A percentile compares a stretch with the other conserved stretches of the same genome.
Evolutionary conservation across 2,888 invertebrate species (phyloP).

Genomic region (Eudiplozoon nipponicum): DNA sequence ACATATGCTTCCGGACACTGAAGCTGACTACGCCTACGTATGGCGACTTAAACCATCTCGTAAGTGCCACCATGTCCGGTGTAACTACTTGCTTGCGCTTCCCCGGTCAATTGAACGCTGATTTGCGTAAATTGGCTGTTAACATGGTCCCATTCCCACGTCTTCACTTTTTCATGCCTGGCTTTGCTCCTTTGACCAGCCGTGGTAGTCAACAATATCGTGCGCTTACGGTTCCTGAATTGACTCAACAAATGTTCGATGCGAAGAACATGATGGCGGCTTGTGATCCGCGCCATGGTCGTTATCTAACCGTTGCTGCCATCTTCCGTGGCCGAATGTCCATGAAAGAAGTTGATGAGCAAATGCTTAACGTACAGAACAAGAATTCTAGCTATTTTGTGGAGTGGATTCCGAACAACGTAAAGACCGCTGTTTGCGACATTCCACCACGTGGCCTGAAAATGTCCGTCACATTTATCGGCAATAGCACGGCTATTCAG

Average conservation of each 20-base stretch:
- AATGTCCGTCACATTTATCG: slow-evolving; percentile 56
- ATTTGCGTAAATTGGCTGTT: slow-evolving; percentile 15
- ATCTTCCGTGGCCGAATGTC: slow-evolving; percentile 60
- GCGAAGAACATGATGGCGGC: slow-evolving; percentile 89
- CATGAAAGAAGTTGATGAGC: slow-evolving; percentile 35
- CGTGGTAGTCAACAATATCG: slow-evolving; percentile 50
- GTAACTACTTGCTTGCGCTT: slow-evolving; percentile 28
- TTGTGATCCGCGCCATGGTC: slow-evolving; percentile 55
- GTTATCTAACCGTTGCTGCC: slow-evolving; percentile 47
- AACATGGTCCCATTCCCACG: slow-evolving; percentile 49
- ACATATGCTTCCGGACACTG: slow-evolving; percentile 33
- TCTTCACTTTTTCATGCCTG: slow-evolving; percentile 59
- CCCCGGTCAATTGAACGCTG: slow-evolving; percentile 15
- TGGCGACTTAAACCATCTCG: slow-evolving; percentile 25
- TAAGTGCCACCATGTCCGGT: slow-evolving; percentile 30
- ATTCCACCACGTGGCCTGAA: slow-evolving; percentile 52
- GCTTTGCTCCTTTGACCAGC: slow-evolving; percentile 55
- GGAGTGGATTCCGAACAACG: slow-evolving; percentile 63
- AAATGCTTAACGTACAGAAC: slow-evolving; percentile 64
- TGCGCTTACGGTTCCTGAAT: slow-evolving; percentile 50
- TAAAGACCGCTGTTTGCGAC: slow-evolving; percentile 52
- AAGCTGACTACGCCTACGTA: slow-evolving; percentile 28
- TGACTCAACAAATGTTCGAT: slow-evolving; percentile 56
- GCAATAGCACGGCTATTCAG: slow-evolving; percentile 15
- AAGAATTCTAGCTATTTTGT: slow-evolving; percentile 48